Percentiles rank a stretch among this genome's conserved stretches.
These are phyloP conservation scores for Scomber scombrus DNA, from an alignment of 2,113 vertebrate genomes.

Conservation along the genomic window DNA sequence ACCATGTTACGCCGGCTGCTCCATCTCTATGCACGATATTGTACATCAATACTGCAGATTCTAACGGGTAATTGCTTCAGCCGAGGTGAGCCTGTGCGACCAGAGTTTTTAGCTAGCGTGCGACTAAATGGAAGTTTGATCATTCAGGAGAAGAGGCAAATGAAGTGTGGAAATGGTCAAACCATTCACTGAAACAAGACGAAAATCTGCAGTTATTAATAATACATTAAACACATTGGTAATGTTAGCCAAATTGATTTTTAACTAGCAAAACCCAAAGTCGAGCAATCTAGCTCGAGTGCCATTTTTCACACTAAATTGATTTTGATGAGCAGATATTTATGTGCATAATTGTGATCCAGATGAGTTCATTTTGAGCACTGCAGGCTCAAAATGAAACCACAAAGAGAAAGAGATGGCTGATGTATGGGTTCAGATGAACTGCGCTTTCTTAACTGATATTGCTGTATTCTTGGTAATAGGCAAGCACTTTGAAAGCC, in stretches of 20 bases:
- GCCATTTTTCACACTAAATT: constrained; percentile 54
- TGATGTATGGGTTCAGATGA: constrained; percentile 20
- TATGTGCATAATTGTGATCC: constrained; percentile 43
- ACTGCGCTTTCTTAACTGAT: constrained; percentile 40
- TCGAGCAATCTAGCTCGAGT: neutral
- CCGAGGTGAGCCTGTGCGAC: neutral
- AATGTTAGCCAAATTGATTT: constrained; percentile 26
- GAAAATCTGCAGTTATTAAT: constrained; percentile 57
- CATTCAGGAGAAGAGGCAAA: constrained; percentile 34
- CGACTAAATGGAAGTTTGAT: constrained; percentile 44
- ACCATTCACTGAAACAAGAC: constrained; percentile 49
- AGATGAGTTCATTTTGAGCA: constrained; percentile 30
- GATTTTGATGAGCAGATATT: constrained; percentile 49
- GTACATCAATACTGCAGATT: constrained; percentile 28
- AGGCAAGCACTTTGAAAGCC: constrained; percentile 48
- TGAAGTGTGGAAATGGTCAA: constrained; percentile 42
- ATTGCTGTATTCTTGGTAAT: constrained; percentile 50
- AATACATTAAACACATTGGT: constrained; percentile 49
- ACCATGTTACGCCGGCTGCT: constrained; percentile 16
- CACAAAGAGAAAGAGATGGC: neutral
- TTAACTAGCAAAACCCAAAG: constrained; percentile 52
- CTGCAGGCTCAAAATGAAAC: neutral
- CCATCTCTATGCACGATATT: constrained; percentile 44
- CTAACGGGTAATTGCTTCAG: constrained; percentile 22
- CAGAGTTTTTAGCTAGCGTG: constrained; percentile 1